Base-by-base conservation (phyloP, 2,888 invertebrate species). In the Kuschelorhynchus macadamiae region DNA sequence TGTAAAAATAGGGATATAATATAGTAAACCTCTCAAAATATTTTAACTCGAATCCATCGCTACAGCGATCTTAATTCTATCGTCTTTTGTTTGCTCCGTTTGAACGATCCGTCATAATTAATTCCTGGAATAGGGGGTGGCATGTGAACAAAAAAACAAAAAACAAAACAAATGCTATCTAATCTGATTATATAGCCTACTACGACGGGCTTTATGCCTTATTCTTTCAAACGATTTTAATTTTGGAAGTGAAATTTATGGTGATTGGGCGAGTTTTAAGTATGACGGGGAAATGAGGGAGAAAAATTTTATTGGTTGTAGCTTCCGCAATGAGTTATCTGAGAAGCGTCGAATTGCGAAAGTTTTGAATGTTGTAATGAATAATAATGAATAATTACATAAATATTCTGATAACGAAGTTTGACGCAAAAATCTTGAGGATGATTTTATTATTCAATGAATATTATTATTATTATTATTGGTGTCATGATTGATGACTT, bases 71-170 rank as follows among this genome's bases (percentile, higher is more conserved):
- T 57, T 57, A 30, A 33, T 60, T 49, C 49, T 17, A 55, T 55
- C 41, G 49, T 46, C 46, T 65, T 65, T 65, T 65, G 47, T 50
- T 57, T 57, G 33, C 33, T 57, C 41, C 50, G 17, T 50, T 33
- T 39, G 55, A 32, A 12, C 61, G 39, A 65, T 71, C 30, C 56
- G 62, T 68, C 65, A 71, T 71, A 68, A 71, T 71, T 68, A 71
- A 68, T 68, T 76, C 71, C 66, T 55, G 55, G 65, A 71, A 71
- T 70, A 68, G 65, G 55, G 66, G 55, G 67, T 68, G 73, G 65
- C 47, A 52, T 63, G 69, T 67, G 72, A 63, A 65, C 46, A 74
- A 73, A 74, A 75, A 75, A 75, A 75, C 74, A 73, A 77, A 76
- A 76, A 76, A 76, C 75, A 66, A 66, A 66, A 69, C 65, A 64